These are phyloP conservation scores for Drosophila monieri DNA, from an alignment of 2,888 invertebrate genomes.

Conservation along the genomic window DNA sequence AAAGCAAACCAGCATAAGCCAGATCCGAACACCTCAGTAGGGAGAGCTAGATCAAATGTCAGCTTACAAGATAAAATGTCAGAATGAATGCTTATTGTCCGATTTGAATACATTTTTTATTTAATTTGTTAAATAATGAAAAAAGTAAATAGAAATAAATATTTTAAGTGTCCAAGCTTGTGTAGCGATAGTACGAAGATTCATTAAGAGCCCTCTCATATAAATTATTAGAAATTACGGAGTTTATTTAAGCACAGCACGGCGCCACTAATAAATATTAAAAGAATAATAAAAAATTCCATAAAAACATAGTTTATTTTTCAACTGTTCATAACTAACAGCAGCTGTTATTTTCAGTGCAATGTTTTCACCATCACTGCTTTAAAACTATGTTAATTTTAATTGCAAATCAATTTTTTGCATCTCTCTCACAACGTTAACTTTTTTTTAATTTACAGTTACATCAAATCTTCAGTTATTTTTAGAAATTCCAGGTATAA, in stretches of 20 bases:
- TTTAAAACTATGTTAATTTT: background rate
- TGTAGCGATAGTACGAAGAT: no score
- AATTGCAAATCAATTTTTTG: slow-evolving; percentile 1
- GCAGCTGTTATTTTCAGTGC: background rate
- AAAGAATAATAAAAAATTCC: background rate
- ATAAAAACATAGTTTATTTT: background rate
- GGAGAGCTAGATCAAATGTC: no score
- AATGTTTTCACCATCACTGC: background rate
- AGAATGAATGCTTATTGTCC: no score
- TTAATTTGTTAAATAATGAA: no score
- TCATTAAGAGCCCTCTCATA: no score
- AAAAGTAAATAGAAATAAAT: no score
- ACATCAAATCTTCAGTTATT: slow-evolving; percentile 25
- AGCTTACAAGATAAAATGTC: no score
- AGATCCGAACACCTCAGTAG: no score
- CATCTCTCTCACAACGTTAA: slow-evolving; percentile 33
- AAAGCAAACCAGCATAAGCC: no score
- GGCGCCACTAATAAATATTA: background rate
- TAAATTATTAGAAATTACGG: no score
- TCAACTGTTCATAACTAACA: background rate
- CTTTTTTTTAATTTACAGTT: slow-evolving; percentile 11
- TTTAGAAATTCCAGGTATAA: slow-evolving; percentile 27
- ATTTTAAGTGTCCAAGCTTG: no score
- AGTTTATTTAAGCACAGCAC: background rate
- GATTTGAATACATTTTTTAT: no score